Base-by-base conservation (phyloP, 2,888 invertebrate species). In the Volucella bombylans region DNA sequence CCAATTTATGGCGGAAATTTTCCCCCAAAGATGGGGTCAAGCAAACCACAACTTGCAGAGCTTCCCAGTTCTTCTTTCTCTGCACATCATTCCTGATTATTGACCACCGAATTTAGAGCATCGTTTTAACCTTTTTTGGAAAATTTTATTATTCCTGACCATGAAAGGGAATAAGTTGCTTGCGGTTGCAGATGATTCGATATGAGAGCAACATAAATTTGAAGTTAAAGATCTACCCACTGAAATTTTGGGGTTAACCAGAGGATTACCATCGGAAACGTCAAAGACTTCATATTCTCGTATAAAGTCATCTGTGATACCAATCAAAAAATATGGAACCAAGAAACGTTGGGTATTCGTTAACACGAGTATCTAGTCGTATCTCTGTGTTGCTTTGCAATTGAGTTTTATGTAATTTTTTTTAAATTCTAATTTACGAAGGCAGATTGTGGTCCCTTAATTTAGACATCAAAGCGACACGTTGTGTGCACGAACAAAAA, bases 401-500 rank as follows among this genome's bases (percentile, higher is more conserved):
- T 54, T 67, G 67, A 43, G 39, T 61, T 61, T 45, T 49, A 61
- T 50, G 6, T 31, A 31, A 31, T 31, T 31, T 31, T 31, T 31
- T 31, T 31, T n/a, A 12, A 4, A 31, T 39, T 45, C n/a, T 12
- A 23, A 1, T 50, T 11, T 39, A 39, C 10, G 18, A 39, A 14
- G 39, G 10, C 18, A 11, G 39, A 50, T 11, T 62, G 55, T 47
- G 31, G n/a, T 3, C 50, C 49, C 72, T 57, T 68, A 73, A 73
- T 73, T 79, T 68, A 49, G 54, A 78, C 71, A 82, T 77, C 82
- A 78, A 82, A 77, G 72, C 61, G 78, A 41, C 61, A 68, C 68
- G 68, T 52, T 57, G 45, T 61, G 68, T 79, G 72, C 52, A 52
- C 52, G 55, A 61, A 69, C 54, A 45, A 39, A 68, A 59, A 68